phyloP scores from a whole-genome alignment of 2,797 vertebrate genomes.

The Tolypeutes matacus region DNA sequence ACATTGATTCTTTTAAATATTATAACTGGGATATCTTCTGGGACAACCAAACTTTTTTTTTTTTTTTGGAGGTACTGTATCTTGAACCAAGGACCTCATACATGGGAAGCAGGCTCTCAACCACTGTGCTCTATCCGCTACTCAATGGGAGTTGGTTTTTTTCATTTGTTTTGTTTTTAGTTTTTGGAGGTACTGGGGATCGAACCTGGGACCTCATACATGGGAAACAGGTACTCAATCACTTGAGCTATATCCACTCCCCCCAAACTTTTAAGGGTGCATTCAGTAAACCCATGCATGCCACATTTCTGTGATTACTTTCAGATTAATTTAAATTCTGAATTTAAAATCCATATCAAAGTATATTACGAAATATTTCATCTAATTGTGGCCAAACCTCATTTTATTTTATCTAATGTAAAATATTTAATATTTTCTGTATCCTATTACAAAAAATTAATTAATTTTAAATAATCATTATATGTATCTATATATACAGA shows the following conservation, averaged over 20 bases:
- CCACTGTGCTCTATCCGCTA: too few relatives aligned
- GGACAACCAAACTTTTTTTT: background rate
- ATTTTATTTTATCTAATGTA: background rate
- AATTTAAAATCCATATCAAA: background rate
- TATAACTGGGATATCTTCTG: background rate
- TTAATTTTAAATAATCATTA: background rate
- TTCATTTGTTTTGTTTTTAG: too few relatives aligned
- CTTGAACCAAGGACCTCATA: too few relatives aligned
- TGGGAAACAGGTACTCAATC: too few relatives aligned
- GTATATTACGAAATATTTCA: constrained; percentile 2
- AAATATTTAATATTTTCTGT: background rate
- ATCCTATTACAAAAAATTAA: background rate
- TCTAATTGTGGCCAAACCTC: background rate
- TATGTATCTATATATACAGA: background rate
- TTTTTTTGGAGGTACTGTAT: too few relatives aligned
- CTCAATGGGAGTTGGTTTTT: too few relatives aligned
- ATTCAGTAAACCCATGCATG: background rate
- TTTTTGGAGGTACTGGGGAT: too few relatives aligned
- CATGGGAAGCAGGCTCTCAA: too few relatives aligned
- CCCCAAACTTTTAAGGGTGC: background rate
- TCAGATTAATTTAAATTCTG: background rate
- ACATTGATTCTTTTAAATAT: constrained; percentile 2
- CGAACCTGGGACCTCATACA: too few relatives aligned
- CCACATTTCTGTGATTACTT: background rate
- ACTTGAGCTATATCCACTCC: too few relatives aligned